Evolutionary conservation across 37 sponge, comb jelly and placozoan genomes (phyloP), one percentile per base, ranked within the genome.

Genomic region (Tethya wilhelma): DNA sequence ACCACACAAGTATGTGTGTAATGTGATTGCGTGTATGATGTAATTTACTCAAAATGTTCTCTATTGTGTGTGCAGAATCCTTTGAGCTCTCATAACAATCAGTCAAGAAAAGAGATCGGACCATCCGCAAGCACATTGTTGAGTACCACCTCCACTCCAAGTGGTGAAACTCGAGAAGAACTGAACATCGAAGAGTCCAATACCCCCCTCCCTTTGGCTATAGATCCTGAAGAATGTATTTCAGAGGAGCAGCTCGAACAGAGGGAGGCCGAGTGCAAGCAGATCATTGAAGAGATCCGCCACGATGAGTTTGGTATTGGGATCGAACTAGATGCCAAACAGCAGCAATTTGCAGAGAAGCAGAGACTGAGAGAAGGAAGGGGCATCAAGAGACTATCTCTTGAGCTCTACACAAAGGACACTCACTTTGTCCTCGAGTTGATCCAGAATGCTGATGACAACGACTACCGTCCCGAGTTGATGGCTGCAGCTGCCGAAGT

Each of bases 371-470:
- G 90, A 71, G 84, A 83, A 33, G 90, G 84, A 7, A 44, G 90
- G 9, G 74, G 90, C 1, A 56, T 89, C 4, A 79, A 83, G 46
- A 72, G 90, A 14, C 90, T 89, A 44, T 89, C 90, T 28, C 43
- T 74, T 7, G 90, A 89, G 40, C 79, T 89, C 38, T 89, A 89
- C 79, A 89, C 84, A 45, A 89, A 78, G 53, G 90, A 89, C 79
- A 89, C 90, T 30, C 90, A 89, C 64, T 89, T 89, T 83, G 90
- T 89, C 38, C 79, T 89, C 28, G 90, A 89, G 66, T 58, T 89
- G 66, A 69, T 89, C 32, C 90, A 89, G 49, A 89, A 89, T 77
- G 90, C 90, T 26, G 90, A 89, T 69, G 90, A 89, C 72, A 89
- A 89, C 59, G 36, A 4, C 26, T 89, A 89, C 73, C 77, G 31